Evolutionary conservation across 2,797 vertebrate species (phyloP).

Genomic region (Myoxocephalus aenaeus): DNA sequence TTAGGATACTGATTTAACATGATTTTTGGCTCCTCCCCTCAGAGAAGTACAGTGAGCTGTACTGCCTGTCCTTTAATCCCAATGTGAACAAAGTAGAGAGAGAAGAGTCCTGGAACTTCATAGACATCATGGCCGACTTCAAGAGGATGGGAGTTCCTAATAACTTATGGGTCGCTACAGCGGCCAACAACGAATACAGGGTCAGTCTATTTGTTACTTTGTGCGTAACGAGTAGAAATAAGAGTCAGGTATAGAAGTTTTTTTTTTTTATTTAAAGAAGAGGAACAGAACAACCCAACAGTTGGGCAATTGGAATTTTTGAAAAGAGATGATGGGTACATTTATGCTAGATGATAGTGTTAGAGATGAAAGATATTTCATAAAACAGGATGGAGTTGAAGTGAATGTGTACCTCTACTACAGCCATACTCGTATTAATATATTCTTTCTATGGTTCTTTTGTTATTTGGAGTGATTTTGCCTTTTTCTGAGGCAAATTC

Average conservation of each 20-base stretch:
- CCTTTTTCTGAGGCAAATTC: no score
- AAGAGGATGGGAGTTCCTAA: conserved; percentile 94
- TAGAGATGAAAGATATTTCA: background rate
- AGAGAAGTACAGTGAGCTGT: conserved; percentile 97
- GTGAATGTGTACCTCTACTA: background rate
- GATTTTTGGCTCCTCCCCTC: background rate
- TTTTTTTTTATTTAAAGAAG: background rate
- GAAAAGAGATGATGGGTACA: background rate
- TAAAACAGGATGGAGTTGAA: background rate
- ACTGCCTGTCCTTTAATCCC: conserved; percentile 96
- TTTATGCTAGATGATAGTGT: background rate
- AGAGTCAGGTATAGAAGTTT: background rate
- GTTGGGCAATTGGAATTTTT: background rate
- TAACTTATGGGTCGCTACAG: conserved; percentile 90
- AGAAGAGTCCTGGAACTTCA: conserved; percentile 91
- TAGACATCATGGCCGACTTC: conserved; percentile 89
- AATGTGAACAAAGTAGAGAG: conserved; percentile 92
- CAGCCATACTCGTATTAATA: background rate
- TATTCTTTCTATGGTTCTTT: background rate
- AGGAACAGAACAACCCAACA: background rate
- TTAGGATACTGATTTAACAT: background rate
- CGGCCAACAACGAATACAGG: conserved; percentile 92
- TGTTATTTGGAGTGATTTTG: background rate
- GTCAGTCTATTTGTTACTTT: conserved; percentile 79
- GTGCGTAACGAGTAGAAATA: background rate